These are phyloP conservation scores for Yponomeuta sedellus DNA, from an alignment of 2,888 invertebrate species.

Conservation along the genomic window DNA sequence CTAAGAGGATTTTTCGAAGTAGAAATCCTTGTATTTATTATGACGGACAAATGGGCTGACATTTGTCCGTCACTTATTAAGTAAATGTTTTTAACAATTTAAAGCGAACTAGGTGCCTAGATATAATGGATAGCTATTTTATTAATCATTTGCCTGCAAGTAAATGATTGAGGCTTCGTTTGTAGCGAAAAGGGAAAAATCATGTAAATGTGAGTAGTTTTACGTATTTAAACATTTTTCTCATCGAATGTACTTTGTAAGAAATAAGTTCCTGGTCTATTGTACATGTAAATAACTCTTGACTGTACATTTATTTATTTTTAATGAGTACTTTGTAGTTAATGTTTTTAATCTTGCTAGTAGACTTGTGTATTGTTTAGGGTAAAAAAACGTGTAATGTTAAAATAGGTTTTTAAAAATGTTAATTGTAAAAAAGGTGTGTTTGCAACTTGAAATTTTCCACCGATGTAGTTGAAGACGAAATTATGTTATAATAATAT, in stretches of 20 bases:
- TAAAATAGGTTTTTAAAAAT: too few relatives aligned
- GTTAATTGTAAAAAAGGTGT: too few relatives aligned
- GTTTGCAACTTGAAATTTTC: too few relatives aligned
- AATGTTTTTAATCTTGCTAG: slow-evolving; percentile 18
- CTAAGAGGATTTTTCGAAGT: too few relatives aligned
- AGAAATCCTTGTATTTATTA: too few relatives aligned
- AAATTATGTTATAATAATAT: background rate
- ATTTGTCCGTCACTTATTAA: too few relatives aligned
- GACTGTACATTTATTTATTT: background rate
- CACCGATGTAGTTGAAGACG: too few relatives aligned
- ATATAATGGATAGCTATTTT: background rate
- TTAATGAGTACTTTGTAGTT: slow-evolving; percentile 2
- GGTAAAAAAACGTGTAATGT: background rate
- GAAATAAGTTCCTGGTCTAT: background rate
- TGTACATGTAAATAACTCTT: background rate
- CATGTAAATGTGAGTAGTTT: background rate
- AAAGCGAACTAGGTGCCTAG: background rate
- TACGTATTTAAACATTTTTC: background rate
- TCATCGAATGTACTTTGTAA: background rate
- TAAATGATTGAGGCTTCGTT: background rate
- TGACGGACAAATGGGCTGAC: too few relatives aligned
- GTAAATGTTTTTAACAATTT: too few relatives aligned
- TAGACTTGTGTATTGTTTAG: background rate
- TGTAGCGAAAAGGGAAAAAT: background rate
- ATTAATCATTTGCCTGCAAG: too few relatives aligned